Percentiles rank a stretch among this genome's conserved stretches.
These are phyloP conservation scores for Microhierax caerulescens DNA, from an alignment of 2,797 vertebrate species.

Conservation along the genomic window DNA sequence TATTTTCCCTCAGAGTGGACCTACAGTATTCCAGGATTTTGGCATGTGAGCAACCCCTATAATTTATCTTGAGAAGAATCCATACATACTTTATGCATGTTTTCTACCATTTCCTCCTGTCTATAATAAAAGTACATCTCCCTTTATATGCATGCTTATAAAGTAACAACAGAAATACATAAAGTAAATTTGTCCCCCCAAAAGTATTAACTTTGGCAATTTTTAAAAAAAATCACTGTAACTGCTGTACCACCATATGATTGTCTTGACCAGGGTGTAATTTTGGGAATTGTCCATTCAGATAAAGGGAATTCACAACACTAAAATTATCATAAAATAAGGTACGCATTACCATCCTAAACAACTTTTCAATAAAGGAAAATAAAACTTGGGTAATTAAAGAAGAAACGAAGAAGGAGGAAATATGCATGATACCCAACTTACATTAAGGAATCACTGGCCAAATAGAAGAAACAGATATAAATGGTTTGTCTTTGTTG, in stretches of 20 bases:
- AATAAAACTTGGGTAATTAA: background rate
- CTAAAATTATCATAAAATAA: background rate
- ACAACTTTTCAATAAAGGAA: background rate
- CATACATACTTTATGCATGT: background rate
- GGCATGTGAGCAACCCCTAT: background rate
- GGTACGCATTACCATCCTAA: background rate
- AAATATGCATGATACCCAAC: background rate
- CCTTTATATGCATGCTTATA: background rate
- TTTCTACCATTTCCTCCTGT: background rate
- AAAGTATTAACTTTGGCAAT: background rate
- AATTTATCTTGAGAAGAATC: background rate
- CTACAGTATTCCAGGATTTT: background rate
- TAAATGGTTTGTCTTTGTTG: background rate
- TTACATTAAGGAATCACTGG: background rate
- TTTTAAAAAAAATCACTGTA: background rate
- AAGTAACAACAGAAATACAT: background rate
- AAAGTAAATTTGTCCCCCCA: background rate
- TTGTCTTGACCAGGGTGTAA: background rate
- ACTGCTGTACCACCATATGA: background rate
- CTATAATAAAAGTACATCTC: background rate
- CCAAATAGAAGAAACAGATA: background rate
- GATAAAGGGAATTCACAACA: background rate
- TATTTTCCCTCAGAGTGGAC: background rate
- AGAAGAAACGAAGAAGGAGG: background rate
- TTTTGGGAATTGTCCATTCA: background rate